These are phyloP conservation scores for Leucozona laternaria DNA, from an alignment of 2,888 invertebrate genomes.

Conservation along the genomic window DNA sequence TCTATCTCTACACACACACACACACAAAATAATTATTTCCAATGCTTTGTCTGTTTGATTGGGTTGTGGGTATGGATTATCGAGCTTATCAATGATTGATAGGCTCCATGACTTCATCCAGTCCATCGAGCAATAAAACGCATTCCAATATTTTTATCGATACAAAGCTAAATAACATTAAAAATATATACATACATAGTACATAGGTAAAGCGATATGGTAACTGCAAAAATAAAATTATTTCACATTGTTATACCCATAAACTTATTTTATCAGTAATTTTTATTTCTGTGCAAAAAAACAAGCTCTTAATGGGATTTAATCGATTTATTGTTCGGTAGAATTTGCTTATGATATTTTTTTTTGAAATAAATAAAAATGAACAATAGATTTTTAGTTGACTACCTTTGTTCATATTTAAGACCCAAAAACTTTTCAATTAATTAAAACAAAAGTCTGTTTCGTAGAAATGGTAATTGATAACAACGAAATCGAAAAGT, in stretches of 20 bases:
- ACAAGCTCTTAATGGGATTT: background rate
- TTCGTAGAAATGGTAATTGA: too few relatives aligned
- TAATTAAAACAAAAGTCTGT: too few relatives aligned
- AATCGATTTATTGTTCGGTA: slow-evolving; percentile 3
- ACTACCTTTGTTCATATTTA: background rate
- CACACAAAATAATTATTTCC: background rate
- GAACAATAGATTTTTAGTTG: background rate
- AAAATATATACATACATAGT: background rate
- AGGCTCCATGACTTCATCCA: slow-evolving; percentile 62
- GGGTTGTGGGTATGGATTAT: slow-evolving; percentile 36
- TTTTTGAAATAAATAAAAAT: background rate
- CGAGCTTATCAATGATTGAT: slow-evolving; percentile 70
- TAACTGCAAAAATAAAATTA: slow-evolving; percentile 3
- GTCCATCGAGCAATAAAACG: slow-evolving; percentile 47
- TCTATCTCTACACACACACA: background rate
- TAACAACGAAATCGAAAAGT: too few relatives aligned
- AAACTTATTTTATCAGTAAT: background rate
- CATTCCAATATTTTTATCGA: slow-evolving; percentile 50
- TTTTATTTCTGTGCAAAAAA: background rate
- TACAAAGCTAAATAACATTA: slow-evolving; percentile 4
- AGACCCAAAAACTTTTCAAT: too few relatives aligned
- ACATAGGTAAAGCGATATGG: background rate
- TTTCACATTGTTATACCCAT: background rate
- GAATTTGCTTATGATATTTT: background rate
- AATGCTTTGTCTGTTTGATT: slow-evolving; percentile 10